A percentile compares a stretch with the other conserved stretches of the same genome.
These are phyloP conservation scores for Sepiola atlantica DNA, from an alignment of 2,888 invertebrate genomes.

Conservation along the genomic window DNA sequence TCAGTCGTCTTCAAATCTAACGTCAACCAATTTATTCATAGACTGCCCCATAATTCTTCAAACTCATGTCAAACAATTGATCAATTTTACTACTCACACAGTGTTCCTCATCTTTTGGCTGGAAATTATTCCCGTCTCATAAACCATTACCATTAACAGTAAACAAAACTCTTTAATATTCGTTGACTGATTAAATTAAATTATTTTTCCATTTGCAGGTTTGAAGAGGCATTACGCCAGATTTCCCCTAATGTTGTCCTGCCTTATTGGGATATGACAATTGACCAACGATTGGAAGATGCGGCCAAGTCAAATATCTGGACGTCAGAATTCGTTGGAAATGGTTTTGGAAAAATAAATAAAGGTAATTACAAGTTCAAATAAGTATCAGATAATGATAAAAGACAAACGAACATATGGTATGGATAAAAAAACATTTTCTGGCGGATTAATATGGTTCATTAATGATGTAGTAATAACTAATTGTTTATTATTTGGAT, in stretches of 20 bases:
- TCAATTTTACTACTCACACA: no score
- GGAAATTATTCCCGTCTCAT: no score
- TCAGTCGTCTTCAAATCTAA: no score
- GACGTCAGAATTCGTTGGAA: neutral
- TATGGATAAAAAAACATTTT: no score
- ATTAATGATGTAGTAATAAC: neutral
- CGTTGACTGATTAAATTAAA: neutral
- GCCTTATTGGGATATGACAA: constrained; percentile 37
- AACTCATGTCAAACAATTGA: no score
- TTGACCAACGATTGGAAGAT: neutral
- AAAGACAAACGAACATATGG: no score
- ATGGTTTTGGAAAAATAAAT: constrained; percentile 36
- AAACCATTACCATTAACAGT: neutral
- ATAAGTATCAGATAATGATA: no score
- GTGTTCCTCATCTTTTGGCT: no score
- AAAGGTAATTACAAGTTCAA: neutral
- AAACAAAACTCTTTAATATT: neutral
- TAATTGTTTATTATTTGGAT: neutral
- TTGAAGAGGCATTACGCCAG: constrained; percentile 34
- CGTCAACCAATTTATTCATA: no score
- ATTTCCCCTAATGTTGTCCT: neutral
- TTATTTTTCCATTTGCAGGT: neutral
- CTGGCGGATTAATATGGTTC: no score
- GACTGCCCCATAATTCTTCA: no score
- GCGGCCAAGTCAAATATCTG: constrained; percentile 34